Evolutionary conservation across 2,113 vertebrate species (phyloP), one percentile per base, ranked within the genome.

Genomic region (Cromileptes altivelis): DNA sequence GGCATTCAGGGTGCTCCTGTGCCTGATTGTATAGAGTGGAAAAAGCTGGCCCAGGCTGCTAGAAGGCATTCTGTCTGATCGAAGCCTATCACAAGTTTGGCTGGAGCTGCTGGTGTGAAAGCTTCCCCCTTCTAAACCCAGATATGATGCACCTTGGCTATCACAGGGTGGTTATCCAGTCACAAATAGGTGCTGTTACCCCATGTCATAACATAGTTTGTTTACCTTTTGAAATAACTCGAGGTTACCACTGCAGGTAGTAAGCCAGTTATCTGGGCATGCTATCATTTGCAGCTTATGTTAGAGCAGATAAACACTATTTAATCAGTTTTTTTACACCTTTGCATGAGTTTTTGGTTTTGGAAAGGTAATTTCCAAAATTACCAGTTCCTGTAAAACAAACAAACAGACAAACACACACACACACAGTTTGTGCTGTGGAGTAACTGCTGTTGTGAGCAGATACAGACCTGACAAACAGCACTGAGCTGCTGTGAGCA

Each of bases 401-500:
- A 37, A 55, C 52, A n/a, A 19, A 55, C 52, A 4, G 3, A 21
- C 18, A 8, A 6, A 52, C 18, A 19, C 19, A 33, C 50, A 12
- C 30, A 73, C 49, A 64, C 70, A 79, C 25, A 25, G 49, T 73
- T 45, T 9, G 17, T 23, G 42, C 62, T 53, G 47, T 70, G 63
- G 18, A 80, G 56, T 53, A 37, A 62, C 45, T 45, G 64, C 23
- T 30, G 27, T 30, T 19, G 25, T 50, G 67, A 69, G 53, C 67
- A 69, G 49, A 69, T 33, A 53, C 42, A 47, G 19, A 18, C 40
- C n/a, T 49, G 47, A 21, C 49, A 53, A 30, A 53, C 11, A 33
- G 67, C 27, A 1, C 49, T 33, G 67, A 68, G 65, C 69, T 70
- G 65, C 65, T 73, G 77, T 74, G 62, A 58, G 63, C 63, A 67